Base-by-base conservation (phyloP, 1,140 invertebrate species). In the Triops cancriformis region DNA sequence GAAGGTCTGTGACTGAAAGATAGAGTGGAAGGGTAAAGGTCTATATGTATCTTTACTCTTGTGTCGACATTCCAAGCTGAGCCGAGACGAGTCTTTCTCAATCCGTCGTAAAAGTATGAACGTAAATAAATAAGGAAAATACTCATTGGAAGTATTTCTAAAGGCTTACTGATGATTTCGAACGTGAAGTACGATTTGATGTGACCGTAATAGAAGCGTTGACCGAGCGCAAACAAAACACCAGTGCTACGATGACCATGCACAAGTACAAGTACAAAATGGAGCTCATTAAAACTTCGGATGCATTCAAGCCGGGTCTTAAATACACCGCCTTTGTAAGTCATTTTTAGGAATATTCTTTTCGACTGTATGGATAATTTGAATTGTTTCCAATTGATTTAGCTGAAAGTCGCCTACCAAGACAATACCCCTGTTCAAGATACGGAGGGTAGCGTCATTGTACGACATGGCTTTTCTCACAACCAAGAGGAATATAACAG, bases 261-360 rank as follows among this genome's bases (percentile, higher is more conserved):
- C 90, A 97, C 82, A 89, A 91, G 78, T 90, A 94, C 80, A 90
- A 91, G 37, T 94, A 96, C 81, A 91, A 91, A 81, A 87, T 98
- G 83, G 91, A 94, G 80, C 87, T 95, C 73, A 89, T 93, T 73
- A 90, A 94, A 81, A 92, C 92, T 1, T 88, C 94, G 4, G 89
- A 92, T 76, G 91, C 90, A 80, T 98, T 94, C 84, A 96, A 96
- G 83, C 93, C 94, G 2, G 93, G 91, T 9, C 86, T 98, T 72
- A 90, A 90, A 77, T 96, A 95, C 82, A 91, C 87, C 72, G 90
- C 92, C 76, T 92, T 91, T 84, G 92, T 95, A 86, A 87, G 88
- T 74, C 14, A 10, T 26, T 27, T 76, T 76, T 26, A n/a, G 1
- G 43, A n/a, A n/a, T 42, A 43, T 43, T 74, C 79, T 64, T 73